Base-by-base conservation (phyloP, 2,113 vertebrate species). In the Corvus cornix region DNA sequence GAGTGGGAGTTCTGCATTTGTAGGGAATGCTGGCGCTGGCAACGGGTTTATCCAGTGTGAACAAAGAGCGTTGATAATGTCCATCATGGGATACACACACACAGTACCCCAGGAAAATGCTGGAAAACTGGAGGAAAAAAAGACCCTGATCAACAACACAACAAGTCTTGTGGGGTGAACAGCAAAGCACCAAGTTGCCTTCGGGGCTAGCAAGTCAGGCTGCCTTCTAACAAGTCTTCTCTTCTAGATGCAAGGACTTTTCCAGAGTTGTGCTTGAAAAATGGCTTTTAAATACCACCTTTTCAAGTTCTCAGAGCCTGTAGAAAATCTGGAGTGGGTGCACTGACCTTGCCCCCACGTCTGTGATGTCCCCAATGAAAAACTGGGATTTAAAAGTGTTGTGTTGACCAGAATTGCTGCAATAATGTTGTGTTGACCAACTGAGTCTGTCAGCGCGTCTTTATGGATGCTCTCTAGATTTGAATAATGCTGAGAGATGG, bases 281-380 rank as follows among this genome's bases (percentile, higher is more conserved):
- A 43, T 27, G 37, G 7, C 48, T 8, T 81, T 89, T 49, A 64
- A 82, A 69, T 31, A 7, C 48, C 26, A 33, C 3, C 0, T 63
- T 81, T 80, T 55, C 70, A 86, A 80, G 70, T 41, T 26, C 10
- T 70, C 10, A 1, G 1, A 13, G 43, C 44, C 68, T 56, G 53
- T 63, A 51, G 35, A 49, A 77, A 28, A 43, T 67, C n/a, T 59
- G 13, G n/a, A 86, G 19, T 4, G 14, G 4, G 16, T 30, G 20
- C 8, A 5, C 22, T 89, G 46, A 27, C 33, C 30, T 73, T 2
- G 0, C 10, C 44, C 43, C 21, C 9, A 5, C 0, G 0, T 67
- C 52, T 31, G 1, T 1, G 0, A 31, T 63, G 35, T 59, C 10
- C 12, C 35, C n/a, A 11, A 8, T 72, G 62, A 75, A 84, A 82